Base-by-base conservation (phyloP, 2,113 vertebrate genomes). In the Brienomyrus brachyistius region DNA sequence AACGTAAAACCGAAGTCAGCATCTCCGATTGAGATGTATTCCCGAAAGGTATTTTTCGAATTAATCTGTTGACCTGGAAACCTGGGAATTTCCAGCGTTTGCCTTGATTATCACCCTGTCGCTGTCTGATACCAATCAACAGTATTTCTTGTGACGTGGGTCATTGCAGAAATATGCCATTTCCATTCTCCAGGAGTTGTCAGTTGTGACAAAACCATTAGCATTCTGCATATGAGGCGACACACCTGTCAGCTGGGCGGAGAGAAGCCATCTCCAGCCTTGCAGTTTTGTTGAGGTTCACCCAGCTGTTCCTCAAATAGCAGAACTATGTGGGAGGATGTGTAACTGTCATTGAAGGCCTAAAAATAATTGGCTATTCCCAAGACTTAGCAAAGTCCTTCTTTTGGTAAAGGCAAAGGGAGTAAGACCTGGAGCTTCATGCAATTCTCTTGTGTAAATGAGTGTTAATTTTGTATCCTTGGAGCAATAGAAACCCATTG, bases 361-460 rank as follows among this genome's bases (percentile, higher is more conserved):
- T 84, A 50, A 52, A 83, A 89, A 85, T 84, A 89, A 89, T 89
- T 89, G 89, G 40, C 80, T 62, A 31, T 51, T 54, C 4, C 77
- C 13, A 21, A 56, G 35, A 5, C 80, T 27, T 21, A n/a, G 31
- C 35, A 84, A 56, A 40, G 27, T 54, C 89, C 51, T 27, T 47
- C 77, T 27, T 35, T 21, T 50, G 51, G 48, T 83, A 43, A 54
- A 82, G 74, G 66, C 66, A 74, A n/a, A 5, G 70, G 27, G 88
- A 74, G 21, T 52, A 40, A 40, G 66, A 19, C 66, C 9, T 15
- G 54, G 19, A 56, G 31, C 52, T 59, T 48, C 23, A 31, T n/a
- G 50, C 59, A 45, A 50, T 17, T 27, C 52, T 45, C n/a, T 31
- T 45, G 80, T 62, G 52, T 62, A 82, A 40, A 59, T 27, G 43